These are phyloP conservation scores for Drosophila borealis DNA, from an alignment of 2,888 invertebrate genomes.

Conservation along the genomic window DNA sequence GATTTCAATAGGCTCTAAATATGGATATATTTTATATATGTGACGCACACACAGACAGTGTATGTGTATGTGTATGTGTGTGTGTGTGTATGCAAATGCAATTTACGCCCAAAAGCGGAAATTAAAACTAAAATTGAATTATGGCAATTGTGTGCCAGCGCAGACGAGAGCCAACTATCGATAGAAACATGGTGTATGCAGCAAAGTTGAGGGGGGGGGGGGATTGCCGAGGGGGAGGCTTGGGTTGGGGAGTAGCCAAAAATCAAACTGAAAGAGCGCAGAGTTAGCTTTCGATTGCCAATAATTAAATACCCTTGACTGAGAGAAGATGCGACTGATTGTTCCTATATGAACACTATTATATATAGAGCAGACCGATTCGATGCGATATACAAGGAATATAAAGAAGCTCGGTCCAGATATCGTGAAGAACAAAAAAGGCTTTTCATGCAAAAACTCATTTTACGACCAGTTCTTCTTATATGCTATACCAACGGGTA, in stretches of 20 bases:
- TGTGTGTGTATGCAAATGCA: conserved; percentile 65
- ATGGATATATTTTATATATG: conserved; percentile 10
- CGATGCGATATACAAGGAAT: no score
- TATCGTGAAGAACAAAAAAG: no score
- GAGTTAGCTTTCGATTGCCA: no score
- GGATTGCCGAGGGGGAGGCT: not conserved
- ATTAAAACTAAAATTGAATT: conserved; percentile 82
- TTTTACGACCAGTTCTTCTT: no score
- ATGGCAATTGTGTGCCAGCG: conserved; percentile 70
- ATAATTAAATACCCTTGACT: not conserved
- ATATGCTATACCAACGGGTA: no score
- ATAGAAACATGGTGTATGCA: not conserved
- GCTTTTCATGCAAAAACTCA: no score
- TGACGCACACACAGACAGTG: conserved; percentile 6
- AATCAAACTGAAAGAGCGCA: no score
- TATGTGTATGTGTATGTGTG: not conserved
- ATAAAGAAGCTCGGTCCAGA: no score
- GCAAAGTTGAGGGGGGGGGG: not conserved
- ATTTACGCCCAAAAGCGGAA: conserved; percentile 77
- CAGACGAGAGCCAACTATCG: conserved; percentile 30
- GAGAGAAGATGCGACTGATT: no score
- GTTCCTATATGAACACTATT: no score
- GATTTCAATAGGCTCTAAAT: conserved; percentile 27
- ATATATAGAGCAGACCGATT: no score
- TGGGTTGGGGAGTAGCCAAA: not conserved